A percentile compares a stretch with the other conserved stretches of the same genome.
phyloP scores from a whole-genome alignment of 2,888 invertebrate genomes.

The Conchocele bisecta region DNA sequence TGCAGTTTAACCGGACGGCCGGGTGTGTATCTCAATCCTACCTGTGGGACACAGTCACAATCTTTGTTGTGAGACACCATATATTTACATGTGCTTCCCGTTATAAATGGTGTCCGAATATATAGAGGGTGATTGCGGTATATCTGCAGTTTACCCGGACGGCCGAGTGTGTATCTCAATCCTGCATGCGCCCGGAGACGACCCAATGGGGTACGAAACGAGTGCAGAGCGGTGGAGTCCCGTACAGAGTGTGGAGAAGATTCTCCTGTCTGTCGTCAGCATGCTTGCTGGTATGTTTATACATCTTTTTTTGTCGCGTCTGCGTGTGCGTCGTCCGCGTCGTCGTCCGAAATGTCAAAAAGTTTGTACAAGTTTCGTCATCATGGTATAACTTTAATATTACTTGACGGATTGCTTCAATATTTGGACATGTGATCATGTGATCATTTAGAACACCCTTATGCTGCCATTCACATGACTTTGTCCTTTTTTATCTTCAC shows the following conservation, averaged over 20 bases:
- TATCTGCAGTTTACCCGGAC: conserved; percentile 92
- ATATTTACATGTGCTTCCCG: neutral
- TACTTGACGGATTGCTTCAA: too few relatives aligned
- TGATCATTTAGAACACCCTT: too few relatives aligned
- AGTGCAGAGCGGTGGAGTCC: conserved; percentile 99
- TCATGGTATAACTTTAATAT: too few relatives aligned
- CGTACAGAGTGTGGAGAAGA: conserved; percentile 99
- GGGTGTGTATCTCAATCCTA: conserved; percentile 99
- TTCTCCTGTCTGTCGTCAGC: conserved; percentile 97
- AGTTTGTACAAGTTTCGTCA: too few relatives aligned
- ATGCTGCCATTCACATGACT: too few relatives aligned
- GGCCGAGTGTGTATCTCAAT: conserved; percentile 99
- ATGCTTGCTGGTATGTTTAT: conserved; percentile 94
- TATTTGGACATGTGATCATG: too few relatives aligned
- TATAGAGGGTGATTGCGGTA: neutral
- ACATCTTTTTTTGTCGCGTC: too few relatives aligned
- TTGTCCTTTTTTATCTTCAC: too few relatives aligned
- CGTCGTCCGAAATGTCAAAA: too few relatives aligned
- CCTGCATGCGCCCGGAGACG: conserved; percentile 99
- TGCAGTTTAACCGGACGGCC: conserved; percentile 96
- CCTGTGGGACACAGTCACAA: conserved; percentile 86
- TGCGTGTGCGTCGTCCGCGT: too few relatives aligned
- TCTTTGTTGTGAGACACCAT: neutral
- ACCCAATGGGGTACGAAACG: conserved; percentile 99
- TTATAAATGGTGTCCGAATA: neutral